phyloP scores from a whole-genome alignment of 2,797 vertebrate species.

The Chlorospingus flavigularis region DNA sequence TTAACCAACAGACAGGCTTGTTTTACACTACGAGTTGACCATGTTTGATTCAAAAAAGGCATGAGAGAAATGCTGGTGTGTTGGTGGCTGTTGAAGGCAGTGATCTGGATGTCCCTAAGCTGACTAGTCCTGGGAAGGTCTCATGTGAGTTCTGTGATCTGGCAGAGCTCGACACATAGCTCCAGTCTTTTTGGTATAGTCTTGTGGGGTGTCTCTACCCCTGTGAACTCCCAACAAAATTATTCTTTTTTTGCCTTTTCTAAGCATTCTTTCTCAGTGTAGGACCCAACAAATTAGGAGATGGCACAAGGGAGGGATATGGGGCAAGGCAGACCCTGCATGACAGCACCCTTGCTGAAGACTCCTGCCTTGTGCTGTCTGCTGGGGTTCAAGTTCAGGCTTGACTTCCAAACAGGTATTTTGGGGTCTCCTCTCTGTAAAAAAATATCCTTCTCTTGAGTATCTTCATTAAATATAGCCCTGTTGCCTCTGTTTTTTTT shows the following conservation, averaged over 20 bases:
- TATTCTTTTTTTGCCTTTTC: neutral
- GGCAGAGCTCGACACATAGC: neutral
- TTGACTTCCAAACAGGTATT: neutral
- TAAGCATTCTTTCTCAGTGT: neutral
- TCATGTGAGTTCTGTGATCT: neutral
- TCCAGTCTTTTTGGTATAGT: neutral
- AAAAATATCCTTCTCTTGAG: neutral
- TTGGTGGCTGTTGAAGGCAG: neutral
- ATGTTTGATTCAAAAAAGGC: neutral
- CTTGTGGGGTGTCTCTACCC: neutral
- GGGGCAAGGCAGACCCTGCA: neutral
- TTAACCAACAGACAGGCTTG: neutral
- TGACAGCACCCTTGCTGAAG: neutral
- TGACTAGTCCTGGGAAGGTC: neutral
- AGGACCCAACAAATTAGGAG: neutral
- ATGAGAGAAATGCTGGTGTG: neutral
- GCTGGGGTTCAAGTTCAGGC: neutral
- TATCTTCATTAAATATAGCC: neutral
- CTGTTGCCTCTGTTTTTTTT: neutral
- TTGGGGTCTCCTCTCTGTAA: neutral
- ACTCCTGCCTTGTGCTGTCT: neutral
- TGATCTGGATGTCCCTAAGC: neutral
- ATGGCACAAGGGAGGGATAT: neutral
- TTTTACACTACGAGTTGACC: neutral
- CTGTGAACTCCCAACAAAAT: neutral